Conservation (phyloP, 2,113 vertebrate species). For the Pogona vitticeps region DNA sequence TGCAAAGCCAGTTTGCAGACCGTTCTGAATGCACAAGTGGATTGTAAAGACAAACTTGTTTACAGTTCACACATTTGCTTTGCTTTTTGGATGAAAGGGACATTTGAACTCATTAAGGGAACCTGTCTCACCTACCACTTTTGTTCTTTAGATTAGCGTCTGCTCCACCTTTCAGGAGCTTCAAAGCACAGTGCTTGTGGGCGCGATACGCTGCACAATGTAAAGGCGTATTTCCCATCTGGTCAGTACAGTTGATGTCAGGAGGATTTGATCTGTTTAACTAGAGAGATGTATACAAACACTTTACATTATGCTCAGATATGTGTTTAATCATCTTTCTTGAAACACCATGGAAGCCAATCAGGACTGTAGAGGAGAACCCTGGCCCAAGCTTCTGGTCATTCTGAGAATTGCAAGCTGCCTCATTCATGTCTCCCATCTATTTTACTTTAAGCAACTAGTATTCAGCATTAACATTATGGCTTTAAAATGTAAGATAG, state of each 20-base stretch:
- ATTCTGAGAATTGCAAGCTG: not conserved
- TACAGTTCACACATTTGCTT: not conserved
- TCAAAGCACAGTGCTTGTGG: constrained; percentile 86
- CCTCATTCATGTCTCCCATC: not conserved
- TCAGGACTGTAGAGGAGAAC: not conserved
- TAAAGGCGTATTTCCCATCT: constrained; percentile 89
- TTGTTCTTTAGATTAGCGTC: constrained; percentile 82
- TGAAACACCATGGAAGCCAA: not conserved
- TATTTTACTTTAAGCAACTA: not conserved
- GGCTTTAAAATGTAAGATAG: not conserved
- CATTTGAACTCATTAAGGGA: not conserved
- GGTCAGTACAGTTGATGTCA: constrained; percentile 87
- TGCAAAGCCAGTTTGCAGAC: not conserved
- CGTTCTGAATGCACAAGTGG: not conserved
- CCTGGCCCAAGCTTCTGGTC: too few relatives aligned
- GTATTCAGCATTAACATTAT: not conserved
- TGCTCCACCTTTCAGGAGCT: constrained; percentile 88
- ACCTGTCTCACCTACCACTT: constrained; percentile 76
- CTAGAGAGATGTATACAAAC: constrained; percentile 66
- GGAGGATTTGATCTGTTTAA: constrained; percentile 82
- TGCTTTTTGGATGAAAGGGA: not conserved
- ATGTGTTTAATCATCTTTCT: not conserved
- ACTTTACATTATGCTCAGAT: not conserved
- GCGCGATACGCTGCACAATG: constrained; percentile 92
- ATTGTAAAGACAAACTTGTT: not conserved